Conservation (phyloP, 2,113 vertebrate species). For the Rhegmatorhina hoffmannsi region DNA sequence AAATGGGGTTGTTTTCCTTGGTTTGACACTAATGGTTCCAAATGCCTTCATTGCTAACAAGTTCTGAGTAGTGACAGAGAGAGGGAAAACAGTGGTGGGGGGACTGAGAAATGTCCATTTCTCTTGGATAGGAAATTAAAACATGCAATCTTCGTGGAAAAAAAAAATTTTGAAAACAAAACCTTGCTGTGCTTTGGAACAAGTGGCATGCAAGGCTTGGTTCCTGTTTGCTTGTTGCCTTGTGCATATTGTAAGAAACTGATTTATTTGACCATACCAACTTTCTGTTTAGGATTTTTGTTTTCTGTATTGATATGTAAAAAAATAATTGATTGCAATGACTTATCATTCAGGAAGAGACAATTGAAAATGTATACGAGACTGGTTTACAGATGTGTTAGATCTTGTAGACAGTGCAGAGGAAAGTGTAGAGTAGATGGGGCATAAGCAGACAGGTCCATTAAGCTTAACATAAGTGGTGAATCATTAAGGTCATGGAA, state of each 20-base stretch:
- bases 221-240: background rate
- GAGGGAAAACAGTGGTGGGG: background rate
- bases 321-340: background rate
- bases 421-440: background rate
- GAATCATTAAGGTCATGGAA: background rate
- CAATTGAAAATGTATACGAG: fast-evolving
- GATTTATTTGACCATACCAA: background rate
- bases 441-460: background rate
- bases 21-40: background rate
- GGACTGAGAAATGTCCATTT: background rate
- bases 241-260: background rate
- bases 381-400: background rate
- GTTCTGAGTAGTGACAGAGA: background rate
- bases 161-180: background rate
- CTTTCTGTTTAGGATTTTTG: background rate
- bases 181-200: background rate
- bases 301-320: background rate
- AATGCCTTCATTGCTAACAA: background rate
- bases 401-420: background rate
- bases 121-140: background rate
- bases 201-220: background rate
- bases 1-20: background rate
- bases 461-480: background rate
- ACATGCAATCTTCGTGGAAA: background rate
- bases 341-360: background rate